Evolutionary conservation across 64 coral and sea anemone genomes (phyloP).

Genomic region (Montipora foliosa): DNA sequence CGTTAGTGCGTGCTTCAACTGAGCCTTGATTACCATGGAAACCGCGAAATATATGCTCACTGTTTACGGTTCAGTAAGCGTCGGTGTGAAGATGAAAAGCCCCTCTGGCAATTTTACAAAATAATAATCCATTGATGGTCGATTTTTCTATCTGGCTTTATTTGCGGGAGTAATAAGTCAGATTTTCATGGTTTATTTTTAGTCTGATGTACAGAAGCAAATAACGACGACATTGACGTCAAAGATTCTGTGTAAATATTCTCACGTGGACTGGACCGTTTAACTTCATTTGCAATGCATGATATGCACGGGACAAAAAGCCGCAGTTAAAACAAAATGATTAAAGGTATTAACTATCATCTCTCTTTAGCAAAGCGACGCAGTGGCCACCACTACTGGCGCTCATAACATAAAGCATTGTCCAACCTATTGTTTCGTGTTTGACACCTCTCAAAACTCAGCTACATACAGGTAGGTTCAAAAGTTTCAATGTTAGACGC

Average conservation of each 20-base stretch:
- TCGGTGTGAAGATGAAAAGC: neutral
- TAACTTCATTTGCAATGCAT: conserved; percentile 51
- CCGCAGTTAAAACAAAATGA: neutral
- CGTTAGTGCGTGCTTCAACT: neutral
- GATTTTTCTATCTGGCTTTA: neutral
- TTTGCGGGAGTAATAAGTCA: neutral
- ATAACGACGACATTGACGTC: neutral
- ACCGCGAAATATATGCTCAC: neutral
- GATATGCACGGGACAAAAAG: conserved; percentile 14
- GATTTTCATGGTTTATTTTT: neutral
- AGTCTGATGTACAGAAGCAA: neutral
- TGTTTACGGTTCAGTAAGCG: neutral
- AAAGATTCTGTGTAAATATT: neutral
- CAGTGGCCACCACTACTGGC: neutral
- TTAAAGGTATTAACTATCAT: neutral
- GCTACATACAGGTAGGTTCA: neutral
- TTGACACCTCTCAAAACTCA: neutral
- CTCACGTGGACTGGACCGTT: neutral
- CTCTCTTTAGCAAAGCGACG: neutral
- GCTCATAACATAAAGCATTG: neutral
- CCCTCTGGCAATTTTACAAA: neutral
- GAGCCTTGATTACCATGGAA: neutral
- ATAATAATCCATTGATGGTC: neutral
- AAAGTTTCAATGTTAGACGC: neutral
- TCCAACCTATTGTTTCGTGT: neutral